Conservation (phyloP, 2,797 vertebrate genomes). For the Bucorvus abyssinicus region DNA sequence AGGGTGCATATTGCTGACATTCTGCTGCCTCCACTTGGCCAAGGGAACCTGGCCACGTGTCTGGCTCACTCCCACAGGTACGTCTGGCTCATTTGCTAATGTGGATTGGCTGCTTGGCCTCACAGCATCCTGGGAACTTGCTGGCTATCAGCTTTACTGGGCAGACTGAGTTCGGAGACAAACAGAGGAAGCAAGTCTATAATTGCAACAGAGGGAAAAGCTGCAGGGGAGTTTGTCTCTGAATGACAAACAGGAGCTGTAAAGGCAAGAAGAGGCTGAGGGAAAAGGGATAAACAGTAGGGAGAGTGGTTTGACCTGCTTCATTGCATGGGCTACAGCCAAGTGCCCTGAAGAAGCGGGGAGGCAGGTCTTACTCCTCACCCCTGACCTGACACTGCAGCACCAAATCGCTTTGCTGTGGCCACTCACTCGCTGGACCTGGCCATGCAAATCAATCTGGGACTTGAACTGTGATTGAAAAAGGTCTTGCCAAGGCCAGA, state of each 20-base stretch:
- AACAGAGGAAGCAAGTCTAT: not conserved
- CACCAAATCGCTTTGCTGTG: not conserved
- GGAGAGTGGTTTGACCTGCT: not conserved
- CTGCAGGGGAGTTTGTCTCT: conserved; percentile 12
- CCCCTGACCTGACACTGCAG: not conserved
- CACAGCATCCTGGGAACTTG: not conserved
- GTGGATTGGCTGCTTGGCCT: not conserved
- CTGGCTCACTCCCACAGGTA: not conserved
- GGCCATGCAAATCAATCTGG: not conserved
- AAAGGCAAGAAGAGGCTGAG: not conserved
- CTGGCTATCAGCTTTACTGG: not conserved
- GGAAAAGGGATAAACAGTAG: not conserved
- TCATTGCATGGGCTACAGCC: not conserved
- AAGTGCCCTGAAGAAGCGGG: not conserved
- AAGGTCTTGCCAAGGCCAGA: not conserved
- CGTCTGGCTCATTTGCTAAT: not conserved
- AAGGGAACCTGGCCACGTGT: accelerated
- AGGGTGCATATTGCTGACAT: not conserved
- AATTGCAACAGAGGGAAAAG: conserved; percentile 42
- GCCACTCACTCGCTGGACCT: accelerated
- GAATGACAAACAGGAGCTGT: conserved; percentile 2
- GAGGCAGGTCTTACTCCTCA: accelerated
- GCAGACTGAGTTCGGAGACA: not conserved
- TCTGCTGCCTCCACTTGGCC: not conserved
- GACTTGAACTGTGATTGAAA: not conserved